Conservation (phyloP, 2,113 vertebrate species). For the Sprattus sprattus region DNA sequence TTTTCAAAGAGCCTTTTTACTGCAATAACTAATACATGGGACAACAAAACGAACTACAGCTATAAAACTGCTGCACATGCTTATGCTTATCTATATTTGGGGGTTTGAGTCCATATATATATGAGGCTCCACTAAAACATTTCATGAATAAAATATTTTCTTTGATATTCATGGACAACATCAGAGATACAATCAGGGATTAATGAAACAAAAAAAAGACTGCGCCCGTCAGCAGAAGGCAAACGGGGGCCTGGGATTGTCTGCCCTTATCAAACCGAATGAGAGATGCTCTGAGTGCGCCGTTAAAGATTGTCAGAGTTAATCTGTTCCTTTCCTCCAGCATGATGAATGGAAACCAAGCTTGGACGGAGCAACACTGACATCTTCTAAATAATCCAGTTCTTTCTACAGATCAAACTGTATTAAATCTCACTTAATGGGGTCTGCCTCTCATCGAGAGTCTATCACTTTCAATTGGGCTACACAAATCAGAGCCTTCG, state of each 20-base stretch:
- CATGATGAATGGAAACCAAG: constrained; percentile 35
- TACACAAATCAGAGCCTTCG: not conserved
- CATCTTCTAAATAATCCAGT: not conserved
- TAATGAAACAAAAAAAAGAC: constrained; percentile 15
- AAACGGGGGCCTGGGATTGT: not conserved
- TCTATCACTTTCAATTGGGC: not conserved
- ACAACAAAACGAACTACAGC: not conserved
- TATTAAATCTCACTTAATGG: constrained; percentile 4
- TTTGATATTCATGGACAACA: constrained; percentile 15
- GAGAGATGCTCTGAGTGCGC: constrained; percentile 20
- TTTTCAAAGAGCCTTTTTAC: not conserved
- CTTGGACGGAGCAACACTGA: not conserved
- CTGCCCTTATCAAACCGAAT: constrained; percentile 2
- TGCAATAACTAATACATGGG: not conserved
- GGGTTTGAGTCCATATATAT: not conserved
- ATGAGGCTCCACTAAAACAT: not conserved
- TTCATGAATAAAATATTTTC: not conserved
- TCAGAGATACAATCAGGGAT: not conserved
- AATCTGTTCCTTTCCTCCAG: constrained; percentile 26
- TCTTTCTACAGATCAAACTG: not conserved
- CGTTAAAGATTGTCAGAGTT: constrained; percentile 24
- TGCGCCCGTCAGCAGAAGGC: not conserved
- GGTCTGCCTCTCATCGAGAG: not conserved
- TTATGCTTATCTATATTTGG: not conserved
- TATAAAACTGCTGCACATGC: not conserved